Percentiles rank a stretch among this genome's conserved stretches.
Conservation (phyloP, 1,140 invertebrate species). For the Lucilia sericata region DNA sequence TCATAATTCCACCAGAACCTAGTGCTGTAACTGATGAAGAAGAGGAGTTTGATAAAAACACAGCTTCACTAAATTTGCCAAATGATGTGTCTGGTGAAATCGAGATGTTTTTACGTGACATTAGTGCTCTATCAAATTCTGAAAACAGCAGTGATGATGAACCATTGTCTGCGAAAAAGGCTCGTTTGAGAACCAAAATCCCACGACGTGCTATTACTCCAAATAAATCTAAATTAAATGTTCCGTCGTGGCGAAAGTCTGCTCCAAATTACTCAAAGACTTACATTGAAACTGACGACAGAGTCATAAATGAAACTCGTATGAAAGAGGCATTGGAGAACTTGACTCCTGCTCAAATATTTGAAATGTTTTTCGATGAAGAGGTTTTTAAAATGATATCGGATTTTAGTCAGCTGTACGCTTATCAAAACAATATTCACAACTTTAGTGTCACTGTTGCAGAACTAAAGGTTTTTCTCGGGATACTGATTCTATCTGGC, state of each 20-base stretch:
- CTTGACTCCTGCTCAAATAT: background rate
- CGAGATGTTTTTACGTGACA: background rate
- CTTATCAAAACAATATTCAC: background rate
- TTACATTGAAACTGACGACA: background rate
- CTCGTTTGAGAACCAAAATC: background rate
- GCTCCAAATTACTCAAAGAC: no score
- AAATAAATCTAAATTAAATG: background rate
- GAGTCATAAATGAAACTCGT: background rate
- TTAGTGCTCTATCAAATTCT: background rate
- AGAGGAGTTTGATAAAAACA: background rate
- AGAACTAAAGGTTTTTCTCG: background rate
- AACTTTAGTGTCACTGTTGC: background rate
- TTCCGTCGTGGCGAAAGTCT: background rate
- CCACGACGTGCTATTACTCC: constrained; percentile 4
- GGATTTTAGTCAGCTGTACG: background rate
- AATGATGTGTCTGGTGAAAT: background rate
- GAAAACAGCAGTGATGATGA: background rate
- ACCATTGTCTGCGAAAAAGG: background rate
- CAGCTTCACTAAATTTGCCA: background rate
- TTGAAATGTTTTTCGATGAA: background rate
- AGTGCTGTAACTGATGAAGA: constrained; percentile 1
- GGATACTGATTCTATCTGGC: background rate
- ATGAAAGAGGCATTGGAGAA: background rate
- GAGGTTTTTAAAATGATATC: background rate
- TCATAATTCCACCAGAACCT: background rate